A percentile compares a stretch with the other conserved stretches of the same genome.
Conservation (phyloP, 2,113 vertebrate genomes). For the Raja brachyura region DNA sequence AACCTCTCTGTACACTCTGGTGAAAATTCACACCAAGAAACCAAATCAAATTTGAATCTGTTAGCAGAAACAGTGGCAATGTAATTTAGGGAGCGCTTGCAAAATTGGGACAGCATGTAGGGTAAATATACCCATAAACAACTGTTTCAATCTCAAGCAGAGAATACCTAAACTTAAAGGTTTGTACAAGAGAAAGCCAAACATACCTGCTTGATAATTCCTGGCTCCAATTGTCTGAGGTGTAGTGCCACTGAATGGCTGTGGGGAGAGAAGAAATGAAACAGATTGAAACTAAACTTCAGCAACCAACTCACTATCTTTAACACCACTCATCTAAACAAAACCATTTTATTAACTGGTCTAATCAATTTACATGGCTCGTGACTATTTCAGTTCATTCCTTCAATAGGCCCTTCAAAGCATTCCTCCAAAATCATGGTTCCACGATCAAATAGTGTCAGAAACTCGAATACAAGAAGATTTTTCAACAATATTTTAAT, state of each 20-base stretch:
- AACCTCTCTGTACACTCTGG: no score
- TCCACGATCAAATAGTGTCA: background rate
- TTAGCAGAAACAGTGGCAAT: background rate
- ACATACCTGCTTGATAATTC: conserved; percentile 89
- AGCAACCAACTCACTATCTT: background rate
- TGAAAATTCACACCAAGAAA: no score
- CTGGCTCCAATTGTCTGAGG: conserved; percentile 77
- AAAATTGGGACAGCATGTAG: no score
- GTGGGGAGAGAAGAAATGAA: conserved; percentile 28
- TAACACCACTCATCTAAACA: conserved; percentile 1
- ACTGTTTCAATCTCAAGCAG: background rate
- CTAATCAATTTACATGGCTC: background rate
- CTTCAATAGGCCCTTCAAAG: background rate
- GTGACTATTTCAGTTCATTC: background rate
- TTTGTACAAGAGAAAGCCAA: background rate
- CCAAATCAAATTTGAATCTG: no score
- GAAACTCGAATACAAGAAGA: background rate
- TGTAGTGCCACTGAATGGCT: conserved; percentile 77
- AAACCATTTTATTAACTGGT: background rate
- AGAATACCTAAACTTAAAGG: background rate
- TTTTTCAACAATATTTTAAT: background rate
- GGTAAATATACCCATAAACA: background rate
- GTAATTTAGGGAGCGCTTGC: no score
- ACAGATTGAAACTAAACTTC: background rate
- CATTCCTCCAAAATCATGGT: background rate